Evolutionary conservation across 2,797 vertebrate species (phyloP).

Genomic region (Nasua narica): DNA sequence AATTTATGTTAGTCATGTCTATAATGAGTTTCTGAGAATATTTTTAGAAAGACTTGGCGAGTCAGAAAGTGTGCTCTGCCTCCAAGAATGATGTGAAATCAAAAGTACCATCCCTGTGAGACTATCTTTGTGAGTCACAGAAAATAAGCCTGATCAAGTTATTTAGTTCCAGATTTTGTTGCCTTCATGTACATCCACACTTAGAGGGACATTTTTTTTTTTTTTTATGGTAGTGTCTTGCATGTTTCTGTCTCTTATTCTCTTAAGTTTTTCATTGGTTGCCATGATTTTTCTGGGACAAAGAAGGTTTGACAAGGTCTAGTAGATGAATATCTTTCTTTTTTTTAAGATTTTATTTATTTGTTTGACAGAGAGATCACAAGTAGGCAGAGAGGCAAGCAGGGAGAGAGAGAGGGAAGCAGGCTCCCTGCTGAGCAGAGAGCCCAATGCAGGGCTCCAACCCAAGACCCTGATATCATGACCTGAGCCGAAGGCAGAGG

Average conservation of each 20-base stretch:
- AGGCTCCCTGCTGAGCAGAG: too few species aligned
- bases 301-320: background rate
- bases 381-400: too few species aligned
- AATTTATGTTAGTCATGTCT: background rate
- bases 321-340: background rate
- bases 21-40: background rate
- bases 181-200: background rate
- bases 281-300: background rate
- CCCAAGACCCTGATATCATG: too few species aligned
- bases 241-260: background rate
- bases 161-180: background rate
- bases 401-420: too few species aligned
- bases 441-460: too few species aligned
- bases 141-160: background rate
- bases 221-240: background rate
- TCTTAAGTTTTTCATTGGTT: background rate
- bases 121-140: background rate
- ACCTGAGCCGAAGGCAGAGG: too few species aligned
- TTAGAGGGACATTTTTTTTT: background rate
- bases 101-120: background rate
- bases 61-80: background rate
- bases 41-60: background rate
- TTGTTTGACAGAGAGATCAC: too few species aligned
- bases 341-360: too few species aligned
- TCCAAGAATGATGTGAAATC: background rate